Evolutionary conservation across 2,888 invertebrate species (phyloP), one percentile per base, ranked within the genome.

Genomic region (Phragmatobia fuliginosa): DNA sequence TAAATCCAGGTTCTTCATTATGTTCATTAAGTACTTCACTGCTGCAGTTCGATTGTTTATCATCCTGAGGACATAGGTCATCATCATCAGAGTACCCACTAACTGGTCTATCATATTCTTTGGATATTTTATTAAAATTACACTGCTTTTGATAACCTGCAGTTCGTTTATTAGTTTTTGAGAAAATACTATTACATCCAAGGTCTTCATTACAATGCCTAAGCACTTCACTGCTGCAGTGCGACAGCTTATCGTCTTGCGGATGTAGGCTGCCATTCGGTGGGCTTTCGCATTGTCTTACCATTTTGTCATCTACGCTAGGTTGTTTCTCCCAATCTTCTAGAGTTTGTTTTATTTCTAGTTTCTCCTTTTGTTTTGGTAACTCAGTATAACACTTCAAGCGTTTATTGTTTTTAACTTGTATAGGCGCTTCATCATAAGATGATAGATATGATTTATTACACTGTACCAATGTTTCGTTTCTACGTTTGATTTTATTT

Each of bases 401-500:
- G 3, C 31, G 56, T 32, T 32, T 28, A 49, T 63, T 33, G n/a
- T 45, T 31, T 41, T 32, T 21, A 64, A 59, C 56, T 16, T 28
- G 28, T 28, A 56, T 14, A 28, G 56, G 14, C 14, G 28, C 28
- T 14, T 56, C 28, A 28, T 28, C 56, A 28, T 14, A 7, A 56
- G 25, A 14, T 52, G 25, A 14, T 52, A 16, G 16, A 28, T 11
- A 25, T 52, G 10, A 38, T 32, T 38, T 32, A 64, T 63, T 28
- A 32, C 61, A 66, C 25, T 66, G 41, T 16, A 45, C 66, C 32
- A n/a, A 7, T 32, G 56, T 56, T 56, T 60, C 41, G 3, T 60
- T 36, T 49, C 10, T 45, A 45, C 31, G 10, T 6, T 64, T 31
- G n/a, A 36, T 49, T n/a, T 60, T 31, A 7, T 38, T 52, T 38